Evolutionary conservation across 1,140 invertebrate species (phyloP).

Genomic region (Aphidius ervi): DNA sequence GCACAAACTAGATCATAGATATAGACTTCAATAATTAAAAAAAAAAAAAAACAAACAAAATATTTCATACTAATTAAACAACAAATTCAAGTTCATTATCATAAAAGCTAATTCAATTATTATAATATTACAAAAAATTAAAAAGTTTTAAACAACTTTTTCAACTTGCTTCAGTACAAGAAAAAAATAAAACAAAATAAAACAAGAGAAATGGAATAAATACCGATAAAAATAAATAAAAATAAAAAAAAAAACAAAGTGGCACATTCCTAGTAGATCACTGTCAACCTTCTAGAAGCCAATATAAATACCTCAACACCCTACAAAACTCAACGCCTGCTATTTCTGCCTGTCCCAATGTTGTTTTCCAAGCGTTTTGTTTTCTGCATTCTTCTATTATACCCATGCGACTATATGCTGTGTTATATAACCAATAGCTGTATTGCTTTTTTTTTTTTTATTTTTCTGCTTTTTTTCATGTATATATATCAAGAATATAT

Average conservation of each 20-base stretch:
- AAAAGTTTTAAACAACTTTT: too few species aligned
- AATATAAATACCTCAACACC: constrained; percentile 54
- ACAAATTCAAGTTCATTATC: too few species aligned
- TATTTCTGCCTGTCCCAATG: constrained; percentile 26
- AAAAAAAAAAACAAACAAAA: too few species aligned
- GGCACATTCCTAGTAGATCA: constrained; percentile 52
- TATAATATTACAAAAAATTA: too few species aligned
- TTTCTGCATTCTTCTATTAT: neutral
- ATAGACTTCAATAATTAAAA: too few species aligned
- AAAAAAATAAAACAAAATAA: neutral
- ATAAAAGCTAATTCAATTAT: too few species aligned
- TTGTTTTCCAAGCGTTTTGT: constrained; percentile 14
- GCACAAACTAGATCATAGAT: too few species aligned
- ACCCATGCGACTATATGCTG: neutral
- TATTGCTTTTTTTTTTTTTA: too few species aligned
- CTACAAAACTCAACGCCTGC: constrained; percentile 24
- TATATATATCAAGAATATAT: too few species aligned
- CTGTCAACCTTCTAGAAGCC: constrained; percentile 50
- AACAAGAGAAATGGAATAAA: constrained; percentile 9
- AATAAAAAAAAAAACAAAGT: constrained; percentile 37
- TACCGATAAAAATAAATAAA: constrained; percentile 15
- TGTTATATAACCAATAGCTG: neutral
- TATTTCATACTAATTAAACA: too few species aligned
- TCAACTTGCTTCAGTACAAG: too few species aligned
- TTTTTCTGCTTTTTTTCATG: too few species aligned